Evolutionary conservation across 2,888 invertebrate genomes (phyloP), one percentile per base, ranked within the genome.

Genomic region (Alitta virens): DNA sequence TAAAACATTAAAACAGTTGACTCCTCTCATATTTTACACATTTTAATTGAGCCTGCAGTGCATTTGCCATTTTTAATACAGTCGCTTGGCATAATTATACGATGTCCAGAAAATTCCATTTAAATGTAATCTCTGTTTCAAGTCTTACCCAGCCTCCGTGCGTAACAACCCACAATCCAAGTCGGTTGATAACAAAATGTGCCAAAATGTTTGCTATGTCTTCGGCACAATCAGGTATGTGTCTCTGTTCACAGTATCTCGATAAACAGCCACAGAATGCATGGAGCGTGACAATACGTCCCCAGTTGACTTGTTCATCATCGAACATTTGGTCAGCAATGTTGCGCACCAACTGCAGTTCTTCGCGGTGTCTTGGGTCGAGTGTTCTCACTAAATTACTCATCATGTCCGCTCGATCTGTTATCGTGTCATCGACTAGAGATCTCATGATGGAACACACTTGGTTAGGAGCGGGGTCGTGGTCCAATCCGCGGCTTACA

Each of bases 161-260:
- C 18, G 65, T 61, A 2, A 70, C 69, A 2, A 71, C 66, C 71
- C 71, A 71, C 26, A 71, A 64, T n/a, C 71, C 71, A 0, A 71
- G 62, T 42, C 71, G 43, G 58, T 70, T 68, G 57, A 68, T 49
- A 40, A 71, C 63, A 14, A 70, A 65, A 55, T 63, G 55, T 7
- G 55, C 49, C 21, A 71, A 65, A 12, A 65, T 63, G 9, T 63
- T 52, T 7, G 63, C 65, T 1, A 71, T 66, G 21, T 62, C 64
- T 21, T 68, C 67, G 7, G 63, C 60, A 49, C 63, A 63, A 63
- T 68, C 63, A 12, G 59, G 60, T 25, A 70, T 21, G 24, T 54
- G n/a, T 25, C 57, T 27, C 60, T 70, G 64, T 52, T 68, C 55
- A 57, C 66, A 67, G 49, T 65, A 64, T 25, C 26, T 33, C 2